Evolutionary conservation across 2,888 invertebrate genomes (phyloP).

Genomic region (Clitarchus hookeri): DNA sequence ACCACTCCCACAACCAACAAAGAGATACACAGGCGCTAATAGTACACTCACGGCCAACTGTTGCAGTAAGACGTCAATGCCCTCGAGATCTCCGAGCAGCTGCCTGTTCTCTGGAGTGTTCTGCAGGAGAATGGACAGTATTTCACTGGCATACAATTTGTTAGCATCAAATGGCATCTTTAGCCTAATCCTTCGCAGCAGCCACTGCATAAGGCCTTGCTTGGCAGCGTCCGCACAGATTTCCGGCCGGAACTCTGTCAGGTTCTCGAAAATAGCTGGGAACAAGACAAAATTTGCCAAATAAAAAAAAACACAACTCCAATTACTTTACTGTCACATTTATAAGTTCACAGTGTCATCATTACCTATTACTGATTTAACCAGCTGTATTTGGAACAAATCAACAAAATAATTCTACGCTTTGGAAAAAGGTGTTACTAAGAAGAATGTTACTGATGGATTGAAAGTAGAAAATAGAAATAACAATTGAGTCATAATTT

Average conservation of each 20-base stretch:
- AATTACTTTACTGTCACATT: too few species aligned
- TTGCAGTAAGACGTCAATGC: constrained; percentile 93
- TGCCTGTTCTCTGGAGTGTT: constrained; percentile 81
- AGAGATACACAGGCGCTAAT: not conserved
- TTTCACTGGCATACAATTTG: constrained; percentile 94
- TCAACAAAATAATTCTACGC: too few species aligned
- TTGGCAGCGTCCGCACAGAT: constrained; percentile 83
- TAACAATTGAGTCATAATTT: too few species aligned
- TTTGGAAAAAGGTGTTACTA: too few species aligned
- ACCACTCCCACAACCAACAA: not conserved
- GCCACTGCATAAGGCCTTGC: constrained; percentile 90
- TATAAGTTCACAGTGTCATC: too few species aligned
- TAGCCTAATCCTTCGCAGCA: constrained; percentile 84
- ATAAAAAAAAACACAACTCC: not conserved
- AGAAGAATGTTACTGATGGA: too few species aligned
- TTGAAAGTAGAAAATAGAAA: too few species aligned
- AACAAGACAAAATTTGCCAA: not conserved
- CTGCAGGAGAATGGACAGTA: constrained; percentile 93
- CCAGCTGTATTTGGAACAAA: too few species aligned
- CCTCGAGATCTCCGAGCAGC: constrained; percentile 88
- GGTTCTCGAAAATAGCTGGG: constrained; percentile 89
- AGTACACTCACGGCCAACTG: constrained; percentile 76
- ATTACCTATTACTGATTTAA: too few species aligned
- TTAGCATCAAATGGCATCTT: constrained; percentile 94
- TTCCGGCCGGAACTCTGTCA: constrained; percentile 87